Evolutionary conservation across 2,888 invertebrate genomes (phyloP), one percentile per base, ranked within the genome.

Genomic region (Saturnia japonica): DNA sequence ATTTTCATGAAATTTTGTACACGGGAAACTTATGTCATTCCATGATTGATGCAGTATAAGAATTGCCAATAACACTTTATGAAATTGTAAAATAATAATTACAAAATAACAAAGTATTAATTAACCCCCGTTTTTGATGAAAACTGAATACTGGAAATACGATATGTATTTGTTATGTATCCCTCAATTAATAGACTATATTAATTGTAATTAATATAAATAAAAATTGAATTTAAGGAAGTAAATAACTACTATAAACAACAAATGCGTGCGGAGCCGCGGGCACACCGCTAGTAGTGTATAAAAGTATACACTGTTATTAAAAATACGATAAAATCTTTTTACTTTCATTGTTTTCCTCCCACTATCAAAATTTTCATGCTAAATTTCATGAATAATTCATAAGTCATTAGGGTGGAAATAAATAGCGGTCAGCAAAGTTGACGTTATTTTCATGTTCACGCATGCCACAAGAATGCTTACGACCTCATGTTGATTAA

Each of bases 351-450:
- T 64, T 40, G 16, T 40, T 64, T 40, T 40, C 64, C 40, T 64
- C 3, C 40, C 1, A 19, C 40, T 40, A 40, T 64, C n/a, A 64
- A 64, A 34, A 62, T n/a, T 19, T 19, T 40, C 64, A 64, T 40
- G 40, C 40, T 64, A 64, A 62, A 64, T 64, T 64, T 64, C 40
- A 64, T 64, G n/a, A 64, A 64, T 64, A 64, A 64, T 64, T 40
- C 40, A 64, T 64, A 64, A 64, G 64, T 64, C 40, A 64, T 64
- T 64, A 64, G 64, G 40, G 64, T 40, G 64, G n/a, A 64, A 64
- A 64, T 64, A 64, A 40, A 40, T 40, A 40, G 40, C 40, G 64
- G 64, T 40, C 40, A 64, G n/a, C 11, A 19, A n/a, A n/a, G 40
- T 8, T 40, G 64, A 40, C 28, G 28, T 28, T 60, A 28, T 64